These are phyloP conservation scores for Syndactyla subalaris DNA, from an alignment of 2,797 vertebrate species.

Conservation along the genomic window DNA sequence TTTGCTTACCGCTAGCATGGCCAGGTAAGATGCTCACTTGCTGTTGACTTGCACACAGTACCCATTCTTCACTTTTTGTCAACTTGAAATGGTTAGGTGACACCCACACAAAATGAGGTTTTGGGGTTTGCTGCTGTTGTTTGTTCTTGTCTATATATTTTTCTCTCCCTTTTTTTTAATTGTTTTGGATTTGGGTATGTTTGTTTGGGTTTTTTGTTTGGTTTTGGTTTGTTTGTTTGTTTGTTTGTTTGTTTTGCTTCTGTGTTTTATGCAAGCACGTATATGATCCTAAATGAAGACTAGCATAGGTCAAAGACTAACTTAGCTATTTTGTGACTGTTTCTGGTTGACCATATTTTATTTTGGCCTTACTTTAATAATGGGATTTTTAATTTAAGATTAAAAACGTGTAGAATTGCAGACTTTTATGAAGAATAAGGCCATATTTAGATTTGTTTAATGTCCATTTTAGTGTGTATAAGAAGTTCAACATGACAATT, in stretches of 20 bases:
- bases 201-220: not conserved
- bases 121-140: not conserved
- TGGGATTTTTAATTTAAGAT: not conserved
- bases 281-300: not conserved
- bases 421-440: not conserved
- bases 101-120: not conserved
- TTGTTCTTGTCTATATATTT: not conserved
- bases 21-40: conserved; percentile 19
- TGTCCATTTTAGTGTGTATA: not conserved
- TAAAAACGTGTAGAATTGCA: not conserved
- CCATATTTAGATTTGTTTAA: not conserved
- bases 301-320: not conserved
- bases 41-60: not conserved
- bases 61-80: not conserved
- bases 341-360: not conserved
- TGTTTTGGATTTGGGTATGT: no score
- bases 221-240: no score
- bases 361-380: not conserved
- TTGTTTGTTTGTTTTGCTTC: not conserved
- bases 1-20: not conserved
- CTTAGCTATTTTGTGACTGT: not conserved
- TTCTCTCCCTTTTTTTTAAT: not conserved
- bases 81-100: not conserved
- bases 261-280: not conserved
- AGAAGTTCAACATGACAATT: not conserved